These are phyloP conservation scores for Phytoseiulus persimilis DNA, from an alignment of 2,888 invertebrate genomes.

Conservation along the genomic window DNA sequence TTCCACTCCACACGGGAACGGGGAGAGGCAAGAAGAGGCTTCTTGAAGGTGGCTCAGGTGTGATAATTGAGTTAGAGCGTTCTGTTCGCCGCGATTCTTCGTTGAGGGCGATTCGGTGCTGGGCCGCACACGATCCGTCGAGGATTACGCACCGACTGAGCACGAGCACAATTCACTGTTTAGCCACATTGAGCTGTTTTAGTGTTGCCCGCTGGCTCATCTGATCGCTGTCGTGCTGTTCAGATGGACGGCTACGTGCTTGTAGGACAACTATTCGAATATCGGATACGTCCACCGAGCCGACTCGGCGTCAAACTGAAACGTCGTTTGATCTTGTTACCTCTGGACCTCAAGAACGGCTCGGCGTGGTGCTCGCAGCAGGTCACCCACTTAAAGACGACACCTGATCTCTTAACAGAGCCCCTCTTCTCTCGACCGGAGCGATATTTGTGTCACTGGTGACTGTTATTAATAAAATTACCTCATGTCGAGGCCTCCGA, in stretches of 20 bases:
- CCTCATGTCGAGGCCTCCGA: background rate
- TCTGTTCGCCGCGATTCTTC: background rate
- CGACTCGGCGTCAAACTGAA: background rate
- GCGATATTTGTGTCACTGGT: background rate
- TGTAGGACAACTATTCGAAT: background rate
- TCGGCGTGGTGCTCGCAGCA: background rate
- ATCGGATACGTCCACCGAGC: background rate
- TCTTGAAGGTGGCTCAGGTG: no score
- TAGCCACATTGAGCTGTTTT: background rate
- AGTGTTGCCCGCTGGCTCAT: background rate
- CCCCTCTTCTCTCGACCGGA: background rate
- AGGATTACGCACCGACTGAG: background rate
- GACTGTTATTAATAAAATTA: background rate
- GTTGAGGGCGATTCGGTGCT: background rate
- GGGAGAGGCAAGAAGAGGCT: no score
- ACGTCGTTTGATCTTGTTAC: conserved; percentile 5
- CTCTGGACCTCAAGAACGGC: background rate
- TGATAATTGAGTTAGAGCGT: no score
- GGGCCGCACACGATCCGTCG: background rate
- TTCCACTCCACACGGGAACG: no score
- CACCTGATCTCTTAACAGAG: background rate
- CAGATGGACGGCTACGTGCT: background rate
- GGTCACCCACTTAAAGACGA: background rate
- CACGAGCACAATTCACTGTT: background rate
- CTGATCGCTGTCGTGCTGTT: background rate